These are phyloP conservation scores for Lampris megalopsis DNA, from an alignment of 2,113 vertebrate species.

Conservation along the genomic window DNA sequence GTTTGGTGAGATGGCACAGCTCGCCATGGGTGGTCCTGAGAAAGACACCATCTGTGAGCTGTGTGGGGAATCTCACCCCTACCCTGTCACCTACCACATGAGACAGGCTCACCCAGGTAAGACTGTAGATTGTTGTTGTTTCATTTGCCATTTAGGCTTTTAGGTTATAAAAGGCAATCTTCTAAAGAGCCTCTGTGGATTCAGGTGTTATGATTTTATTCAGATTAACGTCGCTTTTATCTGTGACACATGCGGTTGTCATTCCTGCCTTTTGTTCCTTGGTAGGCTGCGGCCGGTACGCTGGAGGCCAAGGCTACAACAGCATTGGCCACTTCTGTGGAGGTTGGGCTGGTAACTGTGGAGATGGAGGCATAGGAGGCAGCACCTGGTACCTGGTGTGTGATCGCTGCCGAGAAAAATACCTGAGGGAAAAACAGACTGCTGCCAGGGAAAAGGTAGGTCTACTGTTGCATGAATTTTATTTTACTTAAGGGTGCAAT, in stretches of 20 bases:
- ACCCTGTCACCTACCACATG: constrained; percentile 99
- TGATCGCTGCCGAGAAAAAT: constrained; percentile 97
- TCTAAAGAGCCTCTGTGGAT: neutral
- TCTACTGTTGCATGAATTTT: neutral
- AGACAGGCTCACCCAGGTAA: constrained; percentile 97
- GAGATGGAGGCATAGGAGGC: constrained; percentile 96
- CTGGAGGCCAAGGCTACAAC: constrained; percentile 98
- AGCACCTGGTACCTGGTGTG: constrained; percentile 99
- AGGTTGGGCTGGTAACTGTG: constrained; percentile 98
- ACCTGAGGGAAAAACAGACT: constrained; percentile 96
- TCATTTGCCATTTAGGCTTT: neutral
- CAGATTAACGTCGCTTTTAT: no score
- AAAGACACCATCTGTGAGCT: constrained; percentile 99
- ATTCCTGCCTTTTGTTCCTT: constrained; percentile 9
- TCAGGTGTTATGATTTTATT: no score
- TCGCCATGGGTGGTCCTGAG: constrained; percentile 96
- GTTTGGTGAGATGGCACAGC: constrained; percentile 98
- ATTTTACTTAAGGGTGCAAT: neutral
- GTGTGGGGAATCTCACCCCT: constrained; percentile 97
- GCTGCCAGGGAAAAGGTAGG: constrained; percentile 96
- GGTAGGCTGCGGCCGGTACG: constrained; percentile 95
- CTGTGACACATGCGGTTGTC: neutral
- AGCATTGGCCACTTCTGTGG: constrained; percentile 99
- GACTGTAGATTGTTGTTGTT: neutral
- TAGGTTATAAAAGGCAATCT: neutral